Evolutionary conservation across 2,797 vertebrate species (phyloP), one percentile per base, ranked within the genome.

Genomic region (Labroides dimidiatus): DNA sequence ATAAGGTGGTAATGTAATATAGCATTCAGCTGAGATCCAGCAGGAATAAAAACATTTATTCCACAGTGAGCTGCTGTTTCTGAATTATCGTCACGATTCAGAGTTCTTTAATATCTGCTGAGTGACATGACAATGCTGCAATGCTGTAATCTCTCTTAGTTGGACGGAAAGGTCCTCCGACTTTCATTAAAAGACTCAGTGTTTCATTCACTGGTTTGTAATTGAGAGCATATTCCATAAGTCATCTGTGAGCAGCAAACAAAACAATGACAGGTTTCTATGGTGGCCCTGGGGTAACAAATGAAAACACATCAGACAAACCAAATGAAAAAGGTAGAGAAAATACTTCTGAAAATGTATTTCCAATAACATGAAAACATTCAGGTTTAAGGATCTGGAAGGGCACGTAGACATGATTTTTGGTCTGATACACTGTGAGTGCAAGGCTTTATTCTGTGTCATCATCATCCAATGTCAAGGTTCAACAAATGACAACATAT

Each of bases 1-100:
- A 82, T 77, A 82, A 77, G 65, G 49, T 51, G 24, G 15, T 49
- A 49, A 49, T 49, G 80, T 68, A 84, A 85, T 76, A 69, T 23
- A 62, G 62, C 60, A 68, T 85, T 75, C 62, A 67, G 73, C 65
- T 13, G 53, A 69, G 59, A 72, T 72, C 57, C 52, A 39, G 57
- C 12, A 19, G 21, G 23, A 14, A 41, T 66, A 76, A 69, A 78
- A 39, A 39, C 53, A 83, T 84, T 80, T 83, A 67, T 57, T 80
- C 66, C 48, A 33, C 64, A 72, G 60, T 71, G 60, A 86, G 66
- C 60, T 53, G 55, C 50, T 48, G 43, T 48, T 79, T 65, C 69
- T 72, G 71, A 15, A 57, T 57, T 54, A 17, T 41, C 60, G 49
- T 75, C 54, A 56, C 45, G 4, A 55, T 60, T 63, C 30, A 33